These are phyloP conservation scores for Chionodraco myersi DNA, from an alignment of 2,113 vertebrate genomes.

Conservation along the genomic window DNA sequence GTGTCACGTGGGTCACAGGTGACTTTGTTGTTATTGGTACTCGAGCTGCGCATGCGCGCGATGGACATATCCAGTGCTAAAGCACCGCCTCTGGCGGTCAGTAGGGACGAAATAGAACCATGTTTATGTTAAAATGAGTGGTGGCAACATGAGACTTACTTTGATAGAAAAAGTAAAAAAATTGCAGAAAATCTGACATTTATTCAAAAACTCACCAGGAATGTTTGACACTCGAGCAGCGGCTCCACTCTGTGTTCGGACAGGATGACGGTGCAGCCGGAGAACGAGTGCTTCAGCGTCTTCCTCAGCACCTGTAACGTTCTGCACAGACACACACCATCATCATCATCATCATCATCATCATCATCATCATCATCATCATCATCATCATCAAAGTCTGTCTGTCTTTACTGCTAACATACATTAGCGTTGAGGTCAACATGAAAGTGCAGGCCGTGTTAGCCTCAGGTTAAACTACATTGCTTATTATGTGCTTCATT, in stretches of 20 bases:
- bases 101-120: too few species aligned
- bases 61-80: too few species aligned
- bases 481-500: slow-evolving; percentile 69
- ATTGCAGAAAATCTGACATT: too few species aligned
- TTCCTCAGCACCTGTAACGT: slow-evolving; percentile 95
- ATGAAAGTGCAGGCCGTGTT: slow-evolving; percentile 34
- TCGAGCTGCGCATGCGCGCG: too few species aligned
- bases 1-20: too few species aligned
- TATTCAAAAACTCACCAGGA: slow-evolving; percentile 86
- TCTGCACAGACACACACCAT: slow-evolving; percentile 75
- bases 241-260: slow-evolving; percentile 96
- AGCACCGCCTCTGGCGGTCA: too few species aligned
- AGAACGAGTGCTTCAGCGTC: slow-evolving; percentile 92
- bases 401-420: slow-evolving; percentile 22
- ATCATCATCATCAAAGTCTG: slow-evolving; percentile 29
- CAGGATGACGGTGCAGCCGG: slow-evolving; percentile 92
- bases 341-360: too few species aligned
- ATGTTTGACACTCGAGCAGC: slow-evolving; percentile 93
- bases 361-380: too few species aligned
- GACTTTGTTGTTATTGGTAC: too few species aligned
- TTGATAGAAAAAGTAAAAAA: too few species aligned
- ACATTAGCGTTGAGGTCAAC: slow-evolving; percentile 18
- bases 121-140: too few species aligned
- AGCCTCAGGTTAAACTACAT: slow-evolving; percentile 20
- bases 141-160: too few species aligned